Evolutionary conservation across 2,113 vertebrate species (phyloP).

Genomic region (Scartelaos histophorus): DNA sequence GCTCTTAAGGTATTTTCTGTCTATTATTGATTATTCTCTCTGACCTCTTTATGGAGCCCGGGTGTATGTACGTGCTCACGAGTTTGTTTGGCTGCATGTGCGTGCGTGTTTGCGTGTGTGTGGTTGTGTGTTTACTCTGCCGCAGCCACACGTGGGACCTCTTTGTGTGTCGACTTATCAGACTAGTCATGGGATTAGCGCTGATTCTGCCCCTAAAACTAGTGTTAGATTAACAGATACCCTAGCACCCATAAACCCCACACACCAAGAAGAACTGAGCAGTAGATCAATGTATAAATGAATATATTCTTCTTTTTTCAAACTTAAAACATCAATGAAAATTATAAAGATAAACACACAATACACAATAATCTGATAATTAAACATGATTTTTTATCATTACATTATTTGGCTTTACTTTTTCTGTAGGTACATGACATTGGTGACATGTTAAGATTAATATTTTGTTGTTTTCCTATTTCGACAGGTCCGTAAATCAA

Average conservation of each 20-base stretch:
- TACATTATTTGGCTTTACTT: not conserved
- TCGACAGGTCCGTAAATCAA: not conserved
- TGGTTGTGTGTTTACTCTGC: conserved; percentile 41
- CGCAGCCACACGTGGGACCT: conserved; percentile 48
- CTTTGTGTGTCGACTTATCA: conserved; percentile 70
- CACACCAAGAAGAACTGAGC: conserved; percentile 8
- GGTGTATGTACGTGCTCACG: not conserved
- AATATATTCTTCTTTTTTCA: not conserved
- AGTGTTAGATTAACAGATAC: conserved; percentile 80
- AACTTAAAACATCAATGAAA: not conserved
- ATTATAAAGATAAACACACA: not conserved
- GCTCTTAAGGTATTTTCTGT: conserved; percentile 37
- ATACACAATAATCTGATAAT: not conserved
- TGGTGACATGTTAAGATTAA: not conserved
- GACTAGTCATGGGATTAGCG: conserved; percentile 77
- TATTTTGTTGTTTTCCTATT: not conserved
- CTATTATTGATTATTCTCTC: conserved; percentile 61
- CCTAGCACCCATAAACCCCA: conserved; percentile 63
- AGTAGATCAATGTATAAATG: conserved; percentile 29
- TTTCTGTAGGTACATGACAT: not conserved
- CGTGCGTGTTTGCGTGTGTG: conserved; percentile 10
- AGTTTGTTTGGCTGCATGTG: conserved; percentile 32
- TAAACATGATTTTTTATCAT: not conserved
- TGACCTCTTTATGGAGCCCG: conserved; percentile 20
- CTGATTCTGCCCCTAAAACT: conserved; percentile 74